Conservation (phyloP, 92 coral and sea anemone species). For the Zoanthus gigantus region DNA sequence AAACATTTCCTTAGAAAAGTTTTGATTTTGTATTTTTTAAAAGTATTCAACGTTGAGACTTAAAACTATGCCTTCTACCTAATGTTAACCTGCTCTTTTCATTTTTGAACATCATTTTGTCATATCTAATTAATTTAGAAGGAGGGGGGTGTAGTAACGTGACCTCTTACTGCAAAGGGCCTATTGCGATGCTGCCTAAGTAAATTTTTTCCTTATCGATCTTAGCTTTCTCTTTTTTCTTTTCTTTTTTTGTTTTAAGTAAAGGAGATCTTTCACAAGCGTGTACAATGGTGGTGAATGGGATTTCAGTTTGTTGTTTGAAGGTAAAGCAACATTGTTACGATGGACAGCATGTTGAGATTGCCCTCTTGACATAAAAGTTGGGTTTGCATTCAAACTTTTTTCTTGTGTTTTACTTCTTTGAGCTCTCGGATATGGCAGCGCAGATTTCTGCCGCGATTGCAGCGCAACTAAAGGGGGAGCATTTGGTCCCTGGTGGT, state of each 20-base stretch:
- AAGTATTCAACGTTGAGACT: too few relatives aligned
- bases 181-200: not conserved
- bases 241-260: conserved; percentile 34
- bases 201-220: not conserved
- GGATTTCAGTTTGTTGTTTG: not conserved
- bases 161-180: too few relatives aligned
- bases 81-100: too few relatives aligned
- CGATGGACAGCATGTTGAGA: not conserved
- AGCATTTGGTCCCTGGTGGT: not conserved
- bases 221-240: conserved; percentile 13
- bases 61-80: too few relatives aligned
- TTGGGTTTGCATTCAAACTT: not conserved
- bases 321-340: not conserved
- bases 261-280: conserved; percentile 18
- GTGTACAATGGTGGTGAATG: not conserved
- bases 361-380: not conserved
- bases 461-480: not conserved
- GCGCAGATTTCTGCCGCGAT: not conserved
- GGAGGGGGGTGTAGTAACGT: too few relatives aligned
- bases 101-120: too few relatives aligned
- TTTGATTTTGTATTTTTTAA: too few relatives aligned
- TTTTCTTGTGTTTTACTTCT: not conserved
- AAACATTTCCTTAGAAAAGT: too few relatives aligned
- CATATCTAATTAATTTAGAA: too few relatives aligned
- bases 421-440: not conserved